Evolutionary conservation across 1,140 invertebrate genomes (phyloP).

Genomic region (Archegozetes longisetosus): DNA sequence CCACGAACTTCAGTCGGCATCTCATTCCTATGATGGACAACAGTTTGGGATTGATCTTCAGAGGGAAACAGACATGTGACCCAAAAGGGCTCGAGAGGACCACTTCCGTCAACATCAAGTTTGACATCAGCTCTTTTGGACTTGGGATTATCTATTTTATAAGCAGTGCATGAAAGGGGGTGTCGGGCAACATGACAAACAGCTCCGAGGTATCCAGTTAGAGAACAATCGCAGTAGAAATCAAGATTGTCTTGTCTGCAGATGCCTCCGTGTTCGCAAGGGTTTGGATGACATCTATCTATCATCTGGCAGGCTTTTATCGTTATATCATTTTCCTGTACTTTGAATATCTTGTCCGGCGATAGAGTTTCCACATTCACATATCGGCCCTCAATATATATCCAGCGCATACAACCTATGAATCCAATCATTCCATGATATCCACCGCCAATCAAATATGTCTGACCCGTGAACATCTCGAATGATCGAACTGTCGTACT

Average conservation of each 20-base stretch:
- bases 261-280: constrained; percentile 80
- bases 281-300: constrained; percentile 89
- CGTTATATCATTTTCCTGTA: constrained; percentile 40
- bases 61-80: constrained; percentile 45
- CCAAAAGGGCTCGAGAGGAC: constrained; percentile 71
- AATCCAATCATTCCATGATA: constrained; percentile 34
- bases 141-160: constrained; percentile 40
- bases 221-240: constrained; percentile 76
- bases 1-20: constrained; percentile 32
- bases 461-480: constrained; percentile 52
- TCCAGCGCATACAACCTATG: constrained; percentile 74
- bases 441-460: constrained; percentile 52
- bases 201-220: constrained; percentile 81
- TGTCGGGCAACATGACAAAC: constrained; percentile 81
- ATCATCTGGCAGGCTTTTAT: constrained; percentile 34
- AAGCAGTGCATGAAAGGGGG: constrained; percentile 75
- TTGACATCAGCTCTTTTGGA: constrained; percentile 41
- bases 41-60: constrained; percentile 56
- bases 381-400: constrained; percentile 72
- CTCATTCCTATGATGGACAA: constrained; percentile 53
- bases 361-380: constrained; percentile 18
- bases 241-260: constrained; percentile 79
- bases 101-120: constrained; percentile 91
- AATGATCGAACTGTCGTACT: constrained; percentile 59
- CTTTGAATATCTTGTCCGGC: constrained; percentile 9